These are phyloP conservation scores for Coregonus suidteri DNA, from an alignment of 2,797 vertebrate genomes.

Conservation along the genomic window DNA sequence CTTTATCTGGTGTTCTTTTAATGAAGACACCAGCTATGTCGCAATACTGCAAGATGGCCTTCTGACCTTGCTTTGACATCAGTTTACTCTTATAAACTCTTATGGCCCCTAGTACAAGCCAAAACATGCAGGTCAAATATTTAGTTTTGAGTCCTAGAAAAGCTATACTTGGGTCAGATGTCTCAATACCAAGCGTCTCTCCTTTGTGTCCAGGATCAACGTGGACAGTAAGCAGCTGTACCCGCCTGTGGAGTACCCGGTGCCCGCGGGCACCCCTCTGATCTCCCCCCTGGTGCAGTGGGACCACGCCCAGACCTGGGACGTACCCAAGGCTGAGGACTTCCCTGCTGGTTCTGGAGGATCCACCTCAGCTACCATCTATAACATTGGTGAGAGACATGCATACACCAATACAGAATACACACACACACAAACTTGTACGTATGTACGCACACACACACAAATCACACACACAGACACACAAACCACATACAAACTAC, in stretches of 20 bases:
- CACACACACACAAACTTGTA: no score
- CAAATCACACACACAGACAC: neutral
- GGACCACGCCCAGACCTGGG: constrained; percentile 93
- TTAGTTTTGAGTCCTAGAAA: neutral
- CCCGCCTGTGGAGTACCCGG: constrained; percentile 81
- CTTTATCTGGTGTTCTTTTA: no score
- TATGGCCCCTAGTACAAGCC: no score
- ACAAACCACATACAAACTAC: no score
- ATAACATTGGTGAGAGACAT: constrained; percentile 82
- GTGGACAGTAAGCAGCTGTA: constrained; percentile 80
- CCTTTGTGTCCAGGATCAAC: constrained; percentile 74
- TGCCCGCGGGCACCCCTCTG: constrained; percentile 86
- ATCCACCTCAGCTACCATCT: constrained; percentile 79
- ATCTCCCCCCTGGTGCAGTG: constrained; percentile 91
- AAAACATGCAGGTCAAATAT: neutral
- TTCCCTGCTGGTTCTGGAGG: constrained; percentile 82
- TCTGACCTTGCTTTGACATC: no score
- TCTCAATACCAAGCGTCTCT: constrained; percentile 17
- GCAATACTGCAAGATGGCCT: no score
- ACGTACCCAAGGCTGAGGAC: constrained; percentile 83
- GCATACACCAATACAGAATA: neutral
- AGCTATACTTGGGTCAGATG: neutral
- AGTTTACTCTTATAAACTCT: no score
- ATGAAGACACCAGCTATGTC: no score
- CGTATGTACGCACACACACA: no score